Evolutionary conservation across 2,888 invertebrate genomes (phyloP).

Genomic region (Tinea trinotella): DNA sequence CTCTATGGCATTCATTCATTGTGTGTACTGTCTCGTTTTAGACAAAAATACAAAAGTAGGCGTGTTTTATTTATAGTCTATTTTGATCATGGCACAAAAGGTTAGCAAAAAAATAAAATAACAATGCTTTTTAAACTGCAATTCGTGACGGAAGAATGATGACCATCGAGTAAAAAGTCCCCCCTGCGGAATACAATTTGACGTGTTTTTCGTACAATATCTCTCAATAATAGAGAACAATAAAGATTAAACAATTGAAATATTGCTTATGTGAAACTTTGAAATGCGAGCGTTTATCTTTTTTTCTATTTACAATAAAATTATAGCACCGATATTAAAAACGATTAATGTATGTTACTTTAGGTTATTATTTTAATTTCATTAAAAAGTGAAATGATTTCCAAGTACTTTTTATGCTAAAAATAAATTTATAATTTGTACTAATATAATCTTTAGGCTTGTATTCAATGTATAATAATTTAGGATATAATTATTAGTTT

Average conservation of each 20-base stretch:
- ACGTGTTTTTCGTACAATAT: slow-evolving; percentile 3
- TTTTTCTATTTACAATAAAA: too few relatives aligned
- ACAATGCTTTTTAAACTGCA: slow-evolving; percentile 31
- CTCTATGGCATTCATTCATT: background rate
- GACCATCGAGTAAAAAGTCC: slow-evolving; percentile 25
- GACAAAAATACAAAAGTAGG: slow-evolving; percentile 35
- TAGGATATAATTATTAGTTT: too few relatives aligned
- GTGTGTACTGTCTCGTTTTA: background rate
- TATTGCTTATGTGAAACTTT: slow-evolving; percentile 1
- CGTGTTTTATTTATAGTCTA: slow-evolving; percentile 58
- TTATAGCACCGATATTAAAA: too few relatives aligned
- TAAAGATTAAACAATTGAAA: slow-evolving; percentile 5
- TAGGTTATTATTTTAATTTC: too few relatives aligned
- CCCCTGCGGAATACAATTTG: slow-evolving; percentile 8
- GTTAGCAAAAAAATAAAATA: slow-evolving; percentile 26
- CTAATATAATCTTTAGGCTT: too few relatives aligned
- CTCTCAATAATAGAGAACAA: slow-evolving; percentile 12
- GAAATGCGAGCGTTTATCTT: background rate
- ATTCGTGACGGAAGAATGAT: slow-evolving; percentile 36
- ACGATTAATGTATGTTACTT: too few relatives aligned
- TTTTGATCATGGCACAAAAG: slow-evolving; percentile 53
- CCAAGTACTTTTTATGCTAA: too few relatives aligned
- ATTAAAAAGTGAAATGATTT: too few relatives aligned
- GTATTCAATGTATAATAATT: too few relatives aligned
- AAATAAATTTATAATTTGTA: too few relatives aligned